Base-by-base conservation (phyloP, 1,140 invertebrate species). In the Temnothorax longispinosus region DNA sequence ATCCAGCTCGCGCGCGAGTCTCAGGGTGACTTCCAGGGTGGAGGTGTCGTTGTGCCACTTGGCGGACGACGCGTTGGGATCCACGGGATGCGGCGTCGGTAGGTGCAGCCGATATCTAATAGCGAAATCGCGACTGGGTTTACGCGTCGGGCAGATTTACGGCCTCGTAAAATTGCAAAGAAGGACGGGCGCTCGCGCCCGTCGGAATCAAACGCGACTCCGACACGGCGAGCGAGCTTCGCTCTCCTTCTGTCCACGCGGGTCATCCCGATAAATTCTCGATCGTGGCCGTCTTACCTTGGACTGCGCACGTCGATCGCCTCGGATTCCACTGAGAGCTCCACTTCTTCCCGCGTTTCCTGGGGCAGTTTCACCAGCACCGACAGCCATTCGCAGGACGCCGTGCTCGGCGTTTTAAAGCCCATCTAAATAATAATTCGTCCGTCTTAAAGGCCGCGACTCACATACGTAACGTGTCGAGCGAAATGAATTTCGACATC, bases 381-480 rank as follows among this genome's bases (percentile, higher is more conserved):
- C 3, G 98, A 96, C 93, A 99, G 96, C 94, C 98, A 97, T 93
- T 99, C 98, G 93, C 98, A 99, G 92, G 98, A 98, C 0, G 98
- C 96, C 1, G 98, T 97, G 0, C 96, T 95, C 44, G 97, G 96
- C 10, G 97, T 98, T 94, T 98, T 99, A 81, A 97, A 97, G 0
- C 98, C 97, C 96, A 99, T 98, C 97, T 98, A 86, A 93, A 92
- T 85, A 80, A 87, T 44, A 54, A 88, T 56, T 87, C 74, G 62
- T 64, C 21, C 32, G 54, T 35, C 54, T 60, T 84, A 13, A 60
- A 18, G 27, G 8, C 54, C 21, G 35, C 52, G 67, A 62, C 62
- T 84, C 58, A 50, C 67, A n/a, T n/a, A 50, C 80, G 69, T 62
- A 62, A 75, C 10, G 69, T 32, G 78, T 82, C 78, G 27, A 58